These are phyloP conservation scores for Camponotus floridanus DNA, from an alignment of 1,140 invertebrate species.

Conservation along the genomic window DNA sequence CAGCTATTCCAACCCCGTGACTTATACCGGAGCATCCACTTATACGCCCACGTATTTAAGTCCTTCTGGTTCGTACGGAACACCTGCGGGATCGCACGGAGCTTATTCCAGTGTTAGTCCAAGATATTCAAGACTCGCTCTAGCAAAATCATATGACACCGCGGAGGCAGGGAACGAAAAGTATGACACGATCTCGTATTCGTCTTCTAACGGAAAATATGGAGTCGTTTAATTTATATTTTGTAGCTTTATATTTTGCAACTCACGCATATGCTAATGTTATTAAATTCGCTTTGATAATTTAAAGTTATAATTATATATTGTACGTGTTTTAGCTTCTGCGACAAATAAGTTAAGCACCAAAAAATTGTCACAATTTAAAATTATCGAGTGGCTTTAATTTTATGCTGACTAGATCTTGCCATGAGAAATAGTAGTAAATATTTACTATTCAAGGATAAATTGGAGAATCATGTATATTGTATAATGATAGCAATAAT, in stretches of 20 bases:
- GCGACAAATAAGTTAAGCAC: background rate
- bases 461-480: background rate
- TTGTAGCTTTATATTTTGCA: background rate
- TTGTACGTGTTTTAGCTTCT: background rate
- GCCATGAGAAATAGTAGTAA: conserved; percentile 34
- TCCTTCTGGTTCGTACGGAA: conserved; percentile 67
- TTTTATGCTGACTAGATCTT: conserved; percentile 38
- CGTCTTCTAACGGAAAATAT: conserved; percentile 78
- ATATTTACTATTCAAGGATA: background rate
- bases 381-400: background rate
- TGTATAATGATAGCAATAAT: background rate
- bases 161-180: conserved; percentile 63
- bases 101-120: conserved; percentile 78
- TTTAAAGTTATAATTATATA: conserved; percentile 26
- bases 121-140: conserved; percentile 76
- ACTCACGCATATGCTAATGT: background rate
- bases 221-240: conserved; percentile 35
- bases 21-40: conserved; percentile 41
- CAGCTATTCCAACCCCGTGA: conserved; percentile 36
- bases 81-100: conserved; percentile 69
- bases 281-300: background rate
- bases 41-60: conserved; percentile 66
- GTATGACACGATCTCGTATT: conserved; percentile 85
- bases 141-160: conserved; percentile 72
- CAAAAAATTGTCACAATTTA: background rate